Base-by-base conservation (phyloP, 1,140 invertebrate genomes). In the Ganaspis sp. region DNA sequence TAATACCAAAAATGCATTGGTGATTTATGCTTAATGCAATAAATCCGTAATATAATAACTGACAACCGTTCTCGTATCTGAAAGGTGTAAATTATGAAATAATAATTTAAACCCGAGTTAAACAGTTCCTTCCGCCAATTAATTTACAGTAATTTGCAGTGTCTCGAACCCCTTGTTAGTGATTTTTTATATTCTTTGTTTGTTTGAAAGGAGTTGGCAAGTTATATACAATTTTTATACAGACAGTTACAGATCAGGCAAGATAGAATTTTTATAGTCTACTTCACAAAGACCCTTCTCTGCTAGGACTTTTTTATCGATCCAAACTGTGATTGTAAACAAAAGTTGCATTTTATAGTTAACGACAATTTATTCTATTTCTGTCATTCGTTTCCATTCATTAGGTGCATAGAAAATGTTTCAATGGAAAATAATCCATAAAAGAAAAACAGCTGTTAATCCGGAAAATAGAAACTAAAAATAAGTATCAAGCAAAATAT, bases 71-170 rank as follows among this genome's bases (percentile, higher is more conserved):
- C n/a, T n/a, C n/a, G n/a, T 34, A 34, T 34, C 29, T 34, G 29
- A 34, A 34, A 6, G 29, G 29, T 34, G 29, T 34, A 34, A 17
- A 49, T 49, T 15, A 8, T 19, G 6, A 49, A 17, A n/a, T 8
- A 17, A 17, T 49, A 8, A 64, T 64, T 34, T 26, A 12, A 64
- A 64, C 26, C 12, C 58, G 58, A 49, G 45, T 64, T 64, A 64
- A 64, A 29, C 11, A 64, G 58, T 64, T 64, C 58, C 58, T 64
- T 64, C 58, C 58, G 58, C n/a, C 58, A 64, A 64, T 64, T 64
- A 64, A 58, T 26, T 64, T 29, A 64, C 12, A 64, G 26, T 64
- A 29, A 29, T 64, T 64, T 64, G 23, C 26, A 21, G 58, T n/a
- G 58, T 12, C 23, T 26, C 23, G 23, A 64, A 64, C 23, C 12